These are phyloP conservation scores for Eueides isabella DNA, from an alignment of 1,140 invertebrate species.

Conservation along the genomic window DNA sequence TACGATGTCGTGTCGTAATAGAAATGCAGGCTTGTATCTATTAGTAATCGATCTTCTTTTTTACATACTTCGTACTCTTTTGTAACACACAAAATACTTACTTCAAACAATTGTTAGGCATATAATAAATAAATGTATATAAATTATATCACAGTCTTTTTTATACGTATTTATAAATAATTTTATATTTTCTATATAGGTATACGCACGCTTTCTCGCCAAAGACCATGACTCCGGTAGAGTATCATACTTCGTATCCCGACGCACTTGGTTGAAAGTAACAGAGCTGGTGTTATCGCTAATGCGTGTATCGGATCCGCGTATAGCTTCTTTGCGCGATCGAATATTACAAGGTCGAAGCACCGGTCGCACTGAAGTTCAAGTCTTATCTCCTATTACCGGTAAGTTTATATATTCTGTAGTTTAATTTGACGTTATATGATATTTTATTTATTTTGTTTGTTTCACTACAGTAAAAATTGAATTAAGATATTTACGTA, in stretches of 20 bases:
- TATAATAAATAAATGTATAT: too few species aligned
- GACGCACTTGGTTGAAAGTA: conserved; percentile 92
- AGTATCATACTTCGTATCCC: conserved; percentile 93
- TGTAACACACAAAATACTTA: too few species aligned
- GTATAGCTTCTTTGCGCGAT: conserved; percentile 92
- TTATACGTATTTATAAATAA: too few species aligned
- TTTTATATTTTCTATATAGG: conserved; percentile 45
- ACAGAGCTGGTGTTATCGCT: conserved; percentile 94
- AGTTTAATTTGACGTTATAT: neutral
- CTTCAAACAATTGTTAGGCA: too few species aligned
- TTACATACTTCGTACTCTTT: too few species aligned
- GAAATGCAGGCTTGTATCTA: neutral
- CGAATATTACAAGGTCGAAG: conserved; percentile 93
- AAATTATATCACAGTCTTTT: too few species aligned
- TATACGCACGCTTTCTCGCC: conserved; percentile 94
- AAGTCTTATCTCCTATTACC: conserved; percentile 95
- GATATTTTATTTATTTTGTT: too few species aligned
- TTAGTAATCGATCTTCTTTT: neutral
- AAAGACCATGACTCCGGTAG: conserved; percentile 95
- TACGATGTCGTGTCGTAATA: neutral
- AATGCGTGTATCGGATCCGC: conserved; percentile 93
- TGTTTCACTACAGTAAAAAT: too few species aligned
- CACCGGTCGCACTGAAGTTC: conserved; percentile 95
- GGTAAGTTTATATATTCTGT: conserved; percentile 50
- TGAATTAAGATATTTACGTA: too few species aligned